phyloP scores from a whole-genome alignment of 2,888 invertebrate genomes.

The Bombylius major region DNA sequence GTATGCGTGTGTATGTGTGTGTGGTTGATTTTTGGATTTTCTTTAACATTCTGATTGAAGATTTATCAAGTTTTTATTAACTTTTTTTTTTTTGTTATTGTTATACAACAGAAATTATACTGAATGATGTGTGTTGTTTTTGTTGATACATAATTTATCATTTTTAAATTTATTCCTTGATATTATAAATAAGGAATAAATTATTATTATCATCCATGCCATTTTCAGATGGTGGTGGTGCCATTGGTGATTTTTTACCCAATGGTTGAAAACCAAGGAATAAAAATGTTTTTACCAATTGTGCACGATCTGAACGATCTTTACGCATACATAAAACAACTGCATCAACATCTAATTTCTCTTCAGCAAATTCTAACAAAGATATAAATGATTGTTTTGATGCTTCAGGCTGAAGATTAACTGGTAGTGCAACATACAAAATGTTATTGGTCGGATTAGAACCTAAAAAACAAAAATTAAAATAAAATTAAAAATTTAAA shows the following conservation, averaged over 20 bases:
- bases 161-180: constrained; percentile 30
- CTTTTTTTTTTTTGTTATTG: too few relatives aligned
- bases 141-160: too few relatives aligned
- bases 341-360: constrained; percentile 69
- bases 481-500: background rate
- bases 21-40: too few relatives aligned
- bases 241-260: constrained; percentile 65
- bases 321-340: constrained; percentile 69
- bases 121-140: too few relatives aligned
- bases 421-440: constrained; percentile 82
- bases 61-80: too few relatives aligned
- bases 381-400: constrained; percentile 93
- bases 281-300: constrained; percentile 89
- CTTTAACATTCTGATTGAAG: too few relatives aligned
- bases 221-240: constrained; percentile 41
- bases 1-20: too few relatives aligned
- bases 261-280: constrained; percentile 88
- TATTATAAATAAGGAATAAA: constrained; percentile 40
- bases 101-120: too few relatives aligned
- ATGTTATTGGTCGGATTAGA: constrained; percentile 45
- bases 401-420: constrained; percentile 73
- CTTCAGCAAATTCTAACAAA: constrained; percentile 90
- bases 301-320: constrained; percentile 70
- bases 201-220: constrained; percentile 47
- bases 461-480: constrained; percentile 18